A percentile compares a stretch with the other conserved stretches of the same genome.
Conservation (phyloP, 2,113 vertebrate genomes). For the Eolophus roseicapilla region DNA sequence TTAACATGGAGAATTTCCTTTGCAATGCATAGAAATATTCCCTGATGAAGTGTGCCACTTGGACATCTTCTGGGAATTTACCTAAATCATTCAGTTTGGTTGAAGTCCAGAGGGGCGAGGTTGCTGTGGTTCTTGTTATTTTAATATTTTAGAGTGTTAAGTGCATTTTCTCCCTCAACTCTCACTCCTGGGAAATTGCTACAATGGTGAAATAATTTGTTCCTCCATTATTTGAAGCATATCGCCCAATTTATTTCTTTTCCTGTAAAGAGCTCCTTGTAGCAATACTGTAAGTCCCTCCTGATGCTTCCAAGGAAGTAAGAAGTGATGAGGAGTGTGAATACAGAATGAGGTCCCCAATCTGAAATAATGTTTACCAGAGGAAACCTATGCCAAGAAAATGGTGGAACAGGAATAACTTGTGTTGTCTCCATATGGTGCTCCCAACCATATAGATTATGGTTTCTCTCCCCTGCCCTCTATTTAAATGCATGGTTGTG, state of each 20-base stretch:
- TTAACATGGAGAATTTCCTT: constrained; percentile 6
- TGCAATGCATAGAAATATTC: background rate
- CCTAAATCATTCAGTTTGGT: constrained; percentile 5
- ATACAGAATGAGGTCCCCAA: background rate
- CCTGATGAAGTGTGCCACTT: background rate
- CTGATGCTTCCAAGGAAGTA: background rate
- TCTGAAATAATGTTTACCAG: background rate
- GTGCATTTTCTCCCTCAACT: constrained; percentile 17
- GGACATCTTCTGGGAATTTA: background rate
- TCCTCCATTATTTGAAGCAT: constrained; percentile 33
- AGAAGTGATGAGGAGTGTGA: background rate
- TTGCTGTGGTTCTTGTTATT: constrained; percentile 41
- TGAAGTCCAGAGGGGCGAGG: constrained; percentile 8
- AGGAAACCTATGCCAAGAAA: constrained; percentile 11
- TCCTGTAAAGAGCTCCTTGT: constrained; percentile 19
- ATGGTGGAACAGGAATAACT: background rate
- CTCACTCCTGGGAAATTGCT: background rate
- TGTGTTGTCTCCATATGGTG: background rate
- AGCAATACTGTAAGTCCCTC: background rate
- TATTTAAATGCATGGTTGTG: background rate
- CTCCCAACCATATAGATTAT: background rate
- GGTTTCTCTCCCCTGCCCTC: background rate
- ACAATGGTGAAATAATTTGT: constrained; percentile 48
- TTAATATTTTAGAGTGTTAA: constrained; percentile 46
- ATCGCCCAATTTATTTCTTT: constrained; percentile 40